Percentiles rank a stretch among this genome's conserved stretches.
Evolutionary conservation across 2,888 invertebrate genomes (phyloP).

Genomic region (Cremastinae sp.): DNA sequence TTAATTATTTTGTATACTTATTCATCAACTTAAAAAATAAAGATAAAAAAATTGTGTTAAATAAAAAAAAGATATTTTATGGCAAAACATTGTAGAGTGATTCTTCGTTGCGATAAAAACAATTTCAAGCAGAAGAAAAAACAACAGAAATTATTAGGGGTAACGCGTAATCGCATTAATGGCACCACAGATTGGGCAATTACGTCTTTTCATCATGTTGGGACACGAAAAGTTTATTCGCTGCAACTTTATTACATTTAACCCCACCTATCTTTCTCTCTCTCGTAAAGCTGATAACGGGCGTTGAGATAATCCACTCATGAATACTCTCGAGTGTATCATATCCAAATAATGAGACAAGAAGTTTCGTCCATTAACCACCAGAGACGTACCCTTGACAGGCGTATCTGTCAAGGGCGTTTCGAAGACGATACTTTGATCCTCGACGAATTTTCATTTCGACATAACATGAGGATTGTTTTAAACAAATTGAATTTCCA

Average conservation of each 20-base stretch:
- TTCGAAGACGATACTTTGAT: too few relatives aligned
- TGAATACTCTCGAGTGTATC: slow-evolving; percentile 8
- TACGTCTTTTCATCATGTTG: slow-evolving; percentile 1
- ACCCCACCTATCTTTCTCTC: background rate
- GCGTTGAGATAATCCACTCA: background rate
- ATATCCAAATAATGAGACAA: slow-evolving; percentile 14
- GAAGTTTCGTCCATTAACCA: slow-evolving; percentile 3
- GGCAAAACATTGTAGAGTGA: too few relatives aligned
- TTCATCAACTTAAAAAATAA: too few relatives aligned
- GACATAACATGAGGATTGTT: too few relatives aligned
- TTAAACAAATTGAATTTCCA: too few relatives aligned
- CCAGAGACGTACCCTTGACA: background rate
- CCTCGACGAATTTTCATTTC: too few relatives aligned
- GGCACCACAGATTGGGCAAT: background rate
- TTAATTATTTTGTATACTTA: too few relatives aligned
- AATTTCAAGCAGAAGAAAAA: background rate
- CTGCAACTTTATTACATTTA: slow-evolving; percentile 1
- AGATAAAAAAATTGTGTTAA: too few relatives aligned
- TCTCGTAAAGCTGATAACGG: slow-evolving; percentile 3
- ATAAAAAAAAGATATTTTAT: too few relatives aligned
- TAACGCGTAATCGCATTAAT: background rate
- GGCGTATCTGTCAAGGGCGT: too few relatives aligned
- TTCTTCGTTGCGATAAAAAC: too few relatives aligned
- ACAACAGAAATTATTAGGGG: background rate
- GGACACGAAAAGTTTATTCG: background rate